Percentiles rank a stretch among this genome's conserved stretches.
Evolutionary conservation across 2,113 vertebrate genomes (phyloP).

Genomic region (Poecilia latipinna): DNA sequence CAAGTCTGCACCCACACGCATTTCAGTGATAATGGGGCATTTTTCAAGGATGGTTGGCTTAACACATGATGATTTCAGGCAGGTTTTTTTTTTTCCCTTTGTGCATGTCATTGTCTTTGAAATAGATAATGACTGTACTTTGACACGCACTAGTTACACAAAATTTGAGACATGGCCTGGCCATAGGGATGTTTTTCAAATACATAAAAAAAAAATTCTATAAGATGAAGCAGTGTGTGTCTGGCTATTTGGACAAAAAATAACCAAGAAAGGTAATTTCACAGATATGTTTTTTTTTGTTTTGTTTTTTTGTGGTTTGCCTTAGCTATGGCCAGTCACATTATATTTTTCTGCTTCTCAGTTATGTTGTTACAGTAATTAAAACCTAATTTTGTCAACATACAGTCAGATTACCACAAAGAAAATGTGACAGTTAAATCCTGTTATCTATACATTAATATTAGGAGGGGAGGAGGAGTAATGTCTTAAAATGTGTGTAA

Average conservation of each 20-base stretch:
- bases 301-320: too few species aligned
- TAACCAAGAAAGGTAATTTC: not conserved
- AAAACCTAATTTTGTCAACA: too few species aligned
- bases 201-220: not conserved
- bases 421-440: too few species aligned
- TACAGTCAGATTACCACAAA: too few species aligned
- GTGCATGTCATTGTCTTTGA: not conserved
- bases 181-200: not conserved
- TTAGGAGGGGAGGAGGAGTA: too few species aligned
- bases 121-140: not conserved
- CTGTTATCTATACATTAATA: too few species aligned
- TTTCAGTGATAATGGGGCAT: conserved; percentile 8
- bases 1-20: conserved; percentile 16
- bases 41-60: not conserved
- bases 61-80: not conserved
- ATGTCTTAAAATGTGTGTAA: too few species aligned
- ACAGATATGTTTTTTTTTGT: not conserved
- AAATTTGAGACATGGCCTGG: not conserved
- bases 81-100: not conserved
- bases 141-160: not conserved
- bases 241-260: not conserved
- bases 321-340: too few species aligned
- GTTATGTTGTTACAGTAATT: not conserved
- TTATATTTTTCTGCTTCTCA: not conserved
- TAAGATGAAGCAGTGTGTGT: not conserved